These are phyloP conservation scores for Morinoia aosen DNA, from an alignment of 2,888 invertebrate species.

Conservation along the genomic window DNA sequence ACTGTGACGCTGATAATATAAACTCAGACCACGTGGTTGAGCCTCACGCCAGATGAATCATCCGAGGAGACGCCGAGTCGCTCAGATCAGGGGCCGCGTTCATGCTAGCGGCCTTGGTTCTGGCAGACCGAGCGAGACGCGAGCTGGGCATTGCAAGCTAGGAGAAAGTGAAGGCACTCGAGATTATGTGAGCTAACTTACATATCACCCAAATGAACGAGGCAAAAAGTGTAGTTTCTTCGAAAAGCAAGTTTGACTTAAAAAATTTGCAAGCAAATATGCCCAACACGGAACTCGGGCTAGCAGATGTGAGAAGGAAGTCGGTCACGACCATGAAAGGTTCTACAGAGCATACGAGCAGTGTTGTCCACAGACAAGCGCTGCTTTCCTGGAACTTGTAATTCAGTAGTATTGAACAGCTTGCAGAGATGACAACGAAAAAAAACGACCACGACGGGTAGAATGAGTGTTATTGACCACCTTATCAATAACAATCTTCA, in stretches of 20 bases:
- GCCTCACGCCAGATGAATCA: background rate
- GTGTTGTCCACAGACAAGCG: background rate
- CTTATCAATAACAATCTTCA: background rate
- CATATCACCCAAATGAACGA: background rate
- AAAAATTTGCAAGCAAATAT: background rate
- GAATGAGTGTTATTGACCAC: background rate
- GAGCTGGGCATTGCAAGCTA: background rate
- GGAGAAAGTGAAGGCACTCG: background rate
- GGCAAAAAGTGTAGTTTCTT: background rate
- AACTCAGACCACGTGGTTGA: background rate
- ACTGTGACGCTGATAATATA: background rate
- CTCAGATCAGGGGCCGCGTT: background rate
- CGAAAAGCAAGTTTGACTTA: background rate
- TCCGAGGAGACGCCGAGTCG: background rate
- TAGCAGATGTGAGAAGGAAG: background rate
- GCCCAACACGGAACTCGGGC: background rate
- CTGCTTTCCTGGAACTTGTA: background rate
- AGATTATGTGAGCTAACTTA: background rate
- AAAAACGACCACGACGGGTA: background rate
- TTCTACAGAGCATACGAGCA: background rate
- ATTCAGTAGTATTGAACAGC: background rate
- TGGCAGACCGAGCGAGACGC: background rate
- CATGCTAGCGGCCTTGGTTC: background rate
- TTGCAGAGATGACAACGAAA: background rate
- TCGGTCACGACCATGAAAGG: constrained; percentile 29